Conservation (phyloP, 2,888 invertebrate genomes). For the Cheilosia variabilis region DNA sequence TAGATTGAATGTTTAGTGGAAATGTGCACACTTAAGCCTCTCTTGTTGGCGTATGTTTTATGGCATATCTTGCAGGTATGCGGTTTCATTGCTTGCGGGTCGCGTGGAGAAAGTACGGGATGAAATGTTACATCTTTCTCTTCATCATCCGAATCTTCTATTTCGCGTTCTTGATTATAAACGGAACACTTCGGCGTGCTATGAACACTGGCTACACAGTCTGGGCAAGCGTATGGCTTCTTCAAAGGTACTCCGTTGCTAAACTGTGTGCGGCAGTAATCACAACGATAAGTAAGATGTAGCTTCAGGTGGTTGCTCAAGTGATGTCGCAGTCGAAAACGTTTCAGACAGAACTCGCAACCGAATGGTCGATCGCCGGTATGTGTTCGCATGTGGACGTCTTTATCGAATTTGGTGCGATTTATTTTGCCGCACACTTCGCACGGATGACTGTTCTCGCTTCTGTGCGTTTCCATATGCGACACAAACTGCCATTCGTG, state of each 20-base stretch:
- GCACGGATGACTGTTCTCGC: conserved; percentile 77
- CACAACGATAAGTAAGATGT: conserved; percentile 78
- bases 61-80: conserved; percentile 60
- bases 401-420: conserved; percentile 77
- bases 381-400: conserved; percentile 83
- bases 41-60: conserved; percentile 54
- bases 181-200: background rate
- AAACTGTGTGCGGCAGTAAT: conserved; percentile 77
- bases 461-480: conserved; percentile 78
- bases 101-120: conserved; percentile 10
- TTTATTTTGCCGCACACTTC: conserved; percentile 78
- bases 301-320: conserved; percentile 78
- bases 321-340: conserved; percentile 78
- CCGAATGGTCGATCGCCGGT: conserved; percentile 85
- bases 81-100: conserved; percentile 28
- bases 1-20: conserved; percentile 44
- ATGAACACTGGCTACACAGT: conserved; percentile 50
- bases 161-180: conserved; percentile 33
- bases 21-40: conserved; percentile 54
- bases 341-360: conserved; percentile 78
- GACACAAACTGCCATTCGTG: conserved; percentile 77
- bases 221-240: conserved; percentile 77
- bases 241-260: conserved; percentile 78
- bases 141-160: conserved; percentile 52
- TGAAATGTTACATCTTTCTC: conserved; percentile 53